Conservation (phyloP, 2,113 vertebrate genomes). For the Plecotus auritus region DNA sequence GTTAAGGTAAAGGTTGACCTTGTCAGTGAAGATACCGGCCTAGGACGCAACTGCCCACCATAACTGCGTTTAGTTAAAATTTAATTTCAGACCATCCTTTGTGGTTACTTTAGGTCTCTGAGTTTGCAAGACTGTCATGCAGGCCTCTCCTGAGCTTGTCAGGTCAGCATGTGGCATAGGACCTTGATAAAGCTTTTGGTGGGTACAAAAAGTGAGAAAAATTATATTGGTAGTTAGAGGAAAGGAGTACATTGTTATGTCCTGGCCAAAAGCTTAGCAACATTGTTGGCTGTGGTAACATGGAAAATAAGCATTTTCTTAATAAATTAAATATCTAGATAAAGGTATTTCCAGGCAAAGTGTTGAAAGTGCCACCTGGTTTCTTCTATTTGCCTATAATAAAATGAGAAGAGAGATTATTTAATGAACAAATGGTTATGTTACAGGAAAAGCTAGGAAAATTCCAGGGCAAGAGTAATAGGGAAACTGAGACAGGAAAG, state of each 20-base stretch:
- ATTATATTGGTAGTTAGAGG: not conserved
- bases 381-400: not conserved
- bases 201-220: not conserved
- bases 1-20: no score
- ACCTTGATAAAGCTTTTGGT: not conserved
- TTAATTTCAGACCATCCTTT: no score
- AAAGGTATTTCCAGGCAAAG: not conserved
- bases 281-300: not conserved
- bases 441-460: no score
- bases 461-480: no score
- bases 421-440: conserved; percentile 8
- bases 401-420: not conserved
- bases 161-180: no score
- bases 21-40: no score
- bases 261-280: not conserved
- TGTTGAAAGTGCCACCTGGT: not conserved
- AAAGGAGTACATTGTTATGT: not conserved
- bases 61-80: no score
- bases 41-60: no score
- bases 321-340: not conserved
- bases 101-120: no score
- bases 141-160: no score
- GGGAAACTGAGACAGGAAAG: no score
- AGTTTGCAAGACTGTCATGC: no score
- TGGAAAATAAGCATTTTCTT: not conserved